Conservation (phyloP, 2,797 vertebrate genomes). For the Tinamus major region DNA sequence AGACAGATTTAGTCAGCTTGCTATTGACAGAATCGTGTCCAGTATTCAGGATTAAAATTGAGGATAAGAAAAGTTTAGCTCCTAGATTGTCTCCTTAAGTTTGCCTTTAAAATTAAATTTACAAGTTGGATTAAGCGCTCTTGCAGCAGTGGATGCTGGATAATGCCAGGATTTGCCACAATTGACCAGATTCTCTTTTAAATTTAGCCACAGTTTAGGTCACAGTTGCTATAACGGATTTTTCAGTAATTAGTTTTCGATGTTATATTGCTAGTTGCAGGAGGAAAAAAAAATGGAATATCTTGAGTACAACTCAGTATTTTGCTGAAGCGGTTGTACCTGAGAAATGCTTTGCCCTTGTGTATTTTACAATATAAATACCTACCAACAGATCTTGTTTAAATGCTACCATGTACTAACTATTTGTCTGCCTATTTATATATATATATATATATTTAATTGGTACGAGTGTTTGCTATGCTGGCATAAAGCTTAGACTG, state of each 20-base stretch:
- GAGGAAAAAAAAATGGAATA: background rate
- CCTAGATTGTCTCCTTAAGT: background rate
- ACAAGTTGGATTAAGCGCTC: background rate
- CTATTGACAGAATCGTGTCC: background rate
- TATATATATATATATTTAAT: too few species aligned
- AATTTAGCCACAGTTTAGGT: background rate
- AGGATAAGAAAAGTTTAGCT: background rate
- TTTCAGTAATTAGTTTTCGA: background rate
- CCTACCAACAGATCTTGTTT: background rate
- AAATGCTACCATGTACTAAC: background rate
- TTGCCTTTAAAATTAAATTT: background rate
- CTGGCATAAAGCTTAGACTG: slow-evolving; percentile 3
- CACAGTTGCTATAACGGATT: background rate
- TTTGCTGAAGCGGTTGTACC: background rate
- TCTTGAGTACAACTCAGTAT: background rate
- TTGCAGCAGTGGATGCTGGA: background rate
- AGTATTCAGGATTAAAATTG: background rate
- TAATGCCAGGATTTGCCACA: background rate
- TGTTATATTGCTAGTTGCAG: background rate
- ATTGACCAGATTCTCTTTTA: background rate
- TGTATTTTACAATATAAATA: background rate
- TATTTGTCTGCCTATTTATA: background rate
- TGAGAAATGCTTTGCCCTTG: background rate
- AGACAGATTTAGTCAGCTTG: background rate
- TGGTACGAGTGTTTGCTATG: background rate